Base-by-base conservation (phyloP, 92 coral and sea anemone genomes). In the Muricea muricata region DNA sequence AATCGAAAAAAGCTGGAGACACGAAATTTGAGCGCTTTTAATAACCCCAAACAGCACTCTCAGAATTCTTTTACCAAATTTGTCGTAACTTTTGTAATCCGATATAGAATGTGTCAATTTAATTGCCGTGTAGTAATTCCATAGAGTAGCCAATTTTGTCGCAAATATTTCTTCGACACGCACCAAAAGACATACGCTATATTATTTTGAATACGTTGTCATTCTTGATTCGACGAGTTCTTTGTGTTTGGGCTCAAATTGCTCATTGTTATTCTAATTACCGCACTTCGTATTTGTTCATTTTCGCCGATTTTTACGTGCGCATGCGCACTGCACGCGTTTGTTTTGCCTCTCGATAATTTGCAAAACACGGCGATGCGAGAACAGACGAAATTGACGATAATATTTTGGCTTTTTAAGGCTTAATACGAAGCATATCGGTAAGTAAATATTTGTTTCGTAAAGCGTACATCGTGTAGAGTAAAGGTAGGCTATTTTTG, bases 231-330 rank as follows among this genome's bases (percentile, higher is more conserved):
- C 18, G 20, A 3, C 10, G 10, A 3, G 18, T 17, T 48, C 56
- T 48, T 48, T 48, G 56, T 57, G 18, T 26, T 41, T 41, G 11
- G 30, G 34, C 20, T 20, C 15, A 41, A 73, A 21, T 41, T 54
- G 20, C 39, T 13, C 33, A 11, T 73, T 73, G 79, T 73, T 73
- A 73, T 73, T 48, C 11, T 21, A 73, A 74, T 74, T 50, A n/a
- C 7, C 6, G 9, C 61, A 13, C 15, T 30, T n/a, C 41, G 76
- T 70, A 70, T 17, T 91, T 93, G 94, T 90, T 90, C 92, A 90
- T 88, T 93, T 88, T 95, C 94, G 97, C 90, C 98, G 97, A 95
- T 93, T 95, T 91, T 95, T 83, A 95, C 84, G 41, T 85, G 98
- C 94, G 97, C 98, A 94, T 91, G 98, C 98, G 98, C 93, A 90